These are phyloP conservation scores for Coranthus polyacanthus DNA, from an alignment of 2,797 vertebrate genomes.

Conservation along the genomic window DNA sequence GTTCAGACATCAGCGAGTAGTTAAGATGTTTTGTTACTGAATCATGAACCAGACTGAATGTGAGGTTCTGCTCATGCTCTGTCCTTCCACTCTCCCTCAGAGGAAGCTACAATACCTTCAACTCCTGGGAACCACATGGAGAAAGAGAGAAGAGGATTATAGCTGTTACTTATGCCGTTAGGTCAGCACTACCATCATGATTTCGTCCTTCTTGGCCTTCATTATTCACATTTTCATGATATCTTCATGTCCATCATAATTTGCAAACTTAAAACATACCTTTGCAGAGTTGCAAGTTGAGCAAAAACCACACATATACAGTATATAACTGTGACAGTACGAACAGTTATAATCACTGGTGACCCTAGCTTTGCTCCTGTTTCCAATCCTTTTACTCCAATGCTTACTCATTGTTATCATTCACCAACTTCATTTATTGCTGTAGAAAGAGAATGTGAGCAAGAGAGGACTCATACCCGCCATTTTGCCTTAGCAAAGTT, in stretches of 20 bases:
- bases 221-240: conserved; percentile 45
- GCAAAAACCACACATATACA: conserved; percentile 25
- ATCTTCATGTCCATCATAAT: conserved; percentile 37
- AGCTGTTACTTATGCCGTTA: conserved; percentile 72
- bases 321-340: conserved; percentile 17
- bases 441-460: conserved; percentile 8
- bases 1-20: conserved; percentile 20
- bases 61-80: conserved; percentile 75
- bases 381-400: conserved; percentile 22
- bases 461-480: conserved; percentile 83
- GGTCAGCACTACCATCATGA: conserved; percentile 59
- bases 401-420: conserved; percentile 33
- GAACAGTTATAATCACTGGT: conserved; percentile 3
- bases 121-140: conserved; percentile 86
- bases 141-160: conserved; percentile 85
- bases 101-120: conserved; percentile 87
- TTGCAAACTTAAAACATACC: conserved; percentile 36
- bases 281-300: conserved; percentile 33
- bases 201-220: conserved; percentile 47
- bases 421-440: conserved; percentile 25
- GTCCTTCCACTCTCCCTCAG: conserved; percentile 78
- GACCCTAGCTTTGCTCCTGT: conserved; percentile 5
- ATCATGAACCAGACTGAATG: conserved; percentile 65
- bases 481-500: conserved; percentile 93
- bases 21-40: conserved; percentile 56